Percentiles rank a stretch among this genome's conserved stretches.
phyloP scores from a whole-genome alignment of 2,797 vertebrate species.

The Molothrus ater region DNA sequence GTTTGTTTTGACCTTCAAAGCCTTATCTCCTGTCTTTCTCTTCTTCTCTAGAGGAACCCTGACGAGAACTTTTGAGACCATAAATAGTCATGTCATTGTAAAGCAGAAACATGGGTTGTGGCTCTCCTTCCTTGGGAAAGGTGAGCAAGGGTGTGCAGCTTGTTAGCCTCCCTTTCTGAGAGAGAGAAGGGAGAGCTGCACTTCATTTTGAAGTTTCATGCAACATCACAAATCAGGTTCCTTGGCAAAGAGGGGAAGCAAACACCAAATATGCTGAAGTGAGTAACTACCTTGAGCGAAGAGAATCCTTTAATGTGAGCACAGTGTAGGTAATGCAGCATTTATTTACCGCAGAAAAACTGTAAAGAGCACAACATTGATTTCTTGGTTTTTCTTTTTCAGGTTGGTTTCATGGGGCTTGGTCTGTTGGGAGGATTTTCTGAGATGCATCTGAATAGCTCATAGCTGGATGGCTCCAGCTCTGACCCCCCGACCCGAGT shows the following conservation, averaged over 20 bases:
- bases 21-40: neutral
- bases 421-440: conserved; percentile 12
- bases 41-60: neutral
- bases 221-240: neutral
- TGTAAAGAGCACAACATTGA: conserved; percentile 44
- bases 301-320: conserved; percentile 48
- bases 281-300: neutral
- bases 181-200: neutral
- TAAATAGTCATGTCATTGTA: conserved; percentile 13
- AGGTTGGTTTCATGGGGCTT: neutral
- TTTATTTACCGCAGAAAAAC: conserved; percentile 45
- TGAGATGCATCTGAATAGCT: conserved; percentile 4
- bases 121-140: neutral
- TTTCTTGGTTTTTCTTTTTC: conserved; percentile 42
- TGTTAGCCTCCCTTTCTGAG: neutral
- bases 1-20: conserved; percentile 25
- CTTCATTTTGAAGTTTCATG: conserved; percentile 17
- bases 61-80: neutral
- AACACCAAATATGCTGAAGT: conserved; percentile 17
- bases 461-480: neutral
- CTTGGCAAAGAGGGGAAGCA: conserved; percentile 27
- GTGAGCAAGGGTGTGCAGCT: neutral
- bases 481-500: accelerated
- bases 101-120: neutral
- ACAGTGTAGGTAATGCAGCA: neutral